Conservation (phyloP, 2,888 invertebrate genomes). For the Drosophila villosipedis region DNA sequence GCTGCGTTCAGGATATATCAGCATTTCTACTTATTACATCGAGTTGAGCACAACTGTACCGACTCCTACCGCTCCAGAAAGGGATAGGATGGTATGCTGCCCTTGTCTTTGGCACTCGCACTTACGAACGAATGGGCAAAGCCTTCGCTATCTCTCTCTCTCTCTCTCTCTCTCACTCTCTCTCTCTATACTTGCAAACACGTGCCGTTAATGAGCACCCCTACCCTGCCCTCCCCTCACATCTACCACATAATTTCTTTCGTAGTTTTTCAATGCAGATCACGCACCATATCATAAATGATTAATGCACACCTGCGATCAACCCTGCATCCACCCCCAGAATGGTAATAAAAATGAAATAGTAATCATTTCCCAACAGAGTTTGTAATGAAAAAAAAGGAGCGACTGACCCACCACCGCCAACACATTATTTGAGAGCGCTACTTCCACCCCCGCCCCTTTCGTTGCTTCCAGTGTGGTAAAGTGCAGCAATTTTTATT, state of each 20-base stretch:
- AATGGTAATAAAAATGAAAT: not conserved
- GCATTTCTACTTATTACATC: not conserved
- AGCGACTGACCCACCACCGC: not conserved
- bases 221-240: accelerated
- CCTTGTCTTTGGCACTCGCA: not conserved
- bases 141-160: not conserved
- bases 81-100: not conserved
- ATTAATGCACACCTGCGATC: constrained; percentile 8
- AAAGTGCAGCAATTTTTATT: not conserved
- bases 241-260: not conserved
- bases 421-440: not conserved
- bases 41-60: constrained; percentile 4
- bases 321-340: not conserved
- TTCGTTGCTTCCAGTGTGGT: not conserved
- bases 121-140: not conserved
- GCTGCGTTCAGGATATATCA: not conserved
- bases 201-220: not conserved
- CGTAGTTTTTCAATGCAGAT: not conserved
- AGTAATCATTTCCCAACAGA: not conserved
- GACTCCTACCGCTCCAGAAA: not conserved
- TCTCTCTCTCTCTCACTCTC: not conserved
- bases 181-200: not conserved
- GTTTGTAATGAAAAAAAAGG: constrained; percentile 2
- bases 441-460: not conserved
- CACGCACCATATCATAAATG: not conserved